Base-by-base conservation (phyloP, 2,797 vertebrate species). In the Pseudocheirus occidentalis region DNA sequence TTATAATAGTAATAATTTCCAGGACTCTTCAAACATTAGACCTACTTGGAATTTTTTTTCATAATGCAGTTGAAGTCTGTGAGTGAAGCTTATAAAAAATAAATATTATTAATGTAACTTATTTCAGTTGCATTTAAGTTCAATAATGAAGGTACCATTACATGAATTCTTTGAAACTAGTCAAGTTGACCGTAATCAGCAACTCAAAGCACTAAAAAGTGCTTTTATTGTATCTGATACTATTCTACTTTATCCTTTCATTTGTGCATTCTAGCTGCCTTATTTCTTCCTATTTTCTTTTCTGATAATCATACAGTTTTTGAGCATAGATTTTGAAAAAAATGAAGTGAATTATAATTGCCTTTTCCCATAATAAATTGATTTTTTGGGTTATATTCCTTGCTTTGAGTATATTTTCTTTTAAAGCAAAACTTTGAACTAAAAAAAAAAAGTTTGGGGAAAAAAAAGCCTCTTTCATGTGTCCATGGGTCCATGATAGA, bases 81-180 rank as follows among this genome's bases (percentile, higher is more conserved):
- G 21, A 89, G 94, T 95, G 96, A 94, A 96, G 46, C 59, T 28
- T 90, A 13, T 66, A 58, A 55, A 58, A 92, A 95, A 73, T 96
- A 91, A 96, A 55, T 31, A 34, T 73, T 57, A 40, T 53, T 31
- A 94, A 93, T 90, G 59, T 96, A 92, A 94, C 62, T 94, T 4
- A 4, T 28, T 93, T 93, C 90, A 52, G 87, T 89, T 95, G 90
- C 96, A 93, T 96, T 95, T 34, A 90, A 24, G 89, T 5, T 31
- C 27, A 7, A 1, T 73, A 59, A 91, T 92, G 93, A 92, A 0
- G 5, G 1, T 90, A 24, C 94, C 90, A 52, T 12, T 90, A 21
- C 58, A 95, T 94, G 40, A 91, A 94, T n/a, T 91, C 73, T 91
- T 95, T 66, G 21, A 91, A 91, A 94, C 73, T 95, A 91, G 9